phyloP scores from a whole-genome alignment of 37 sponge, comb jelly and placozoan genomes.

The Hexactinellida sp. region DNA sequence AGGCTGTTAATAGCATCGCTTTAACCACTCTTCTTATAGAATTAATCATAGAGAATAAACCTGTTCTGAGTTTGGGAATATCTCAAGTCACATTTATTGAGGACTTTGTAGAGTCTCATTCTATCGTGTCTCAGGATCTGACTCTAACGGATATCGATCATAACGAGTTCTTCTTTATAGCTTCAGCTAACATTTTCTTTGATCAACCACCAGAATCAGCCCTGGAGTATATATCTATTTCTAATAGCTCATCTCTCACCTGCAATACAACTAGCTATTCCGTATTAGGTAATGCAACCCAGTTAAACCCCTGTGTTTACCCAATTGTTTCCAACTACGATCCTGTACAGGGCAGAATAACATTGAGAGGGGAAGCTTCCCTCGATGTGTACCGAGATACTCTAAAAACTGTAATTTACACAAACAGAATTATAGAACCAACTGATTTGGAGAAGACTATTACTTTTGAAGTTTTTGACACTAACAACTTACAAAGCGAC shows the following conservation, averaged over 20 bases:
- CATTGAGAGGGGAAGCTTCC: slow-evolving; percentile 38
- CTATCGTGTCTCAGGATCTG: slow-evolving; percentile 33
- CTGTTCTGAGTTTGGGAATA: slow-evolving; percentile 30
- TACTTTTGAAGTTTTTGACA: slow-evolving; percentile 50
- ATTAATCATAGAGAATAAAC: slow-evolving; percentile 52
- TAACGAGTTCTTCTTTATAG: slow-evolving; percentile 66
- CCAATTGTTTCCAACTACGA: slow-evolving; percentile 28
- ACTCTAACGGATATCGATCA: slow-evolving; percentile 62
- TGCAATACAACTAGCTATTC: neutral
- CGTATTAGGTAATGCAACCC: neutral
- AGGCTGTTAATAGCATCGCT: slow-evolving; percentile 30
- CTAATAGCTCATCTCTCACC: neutral
- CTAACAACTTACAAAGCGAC: slow-evolving; percentile 37
- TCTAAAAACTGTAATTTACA: slow-evolving; percentile 37
- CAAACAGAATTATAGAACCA: slow-evolving; percentile 52
- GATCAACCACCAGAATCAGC: slow-evolving; percentile 25
- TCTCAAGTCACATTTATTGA: slow-evolving; percentile 31
- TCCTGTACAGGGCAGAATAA: slow-evolving; percentile 27
- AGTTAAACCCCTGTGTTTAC: neutral
- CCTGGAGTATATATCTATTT: slow-evolving; percentile 44
- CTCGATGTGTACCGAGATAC: slow-evolving; percentile 35
- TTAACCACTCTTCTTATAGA: slow-evolving; percentile 26
- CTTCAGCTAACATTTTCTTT: slow-evolving; percentile 32
- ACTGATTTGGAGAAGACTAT: slow-evolving; percentile 31
- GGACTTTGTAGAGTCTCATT: slow-evolving; percentile 19